Conservation (phyloP, 2,797 vertebrate species). For the Malacoctenus gilli region DNA sequence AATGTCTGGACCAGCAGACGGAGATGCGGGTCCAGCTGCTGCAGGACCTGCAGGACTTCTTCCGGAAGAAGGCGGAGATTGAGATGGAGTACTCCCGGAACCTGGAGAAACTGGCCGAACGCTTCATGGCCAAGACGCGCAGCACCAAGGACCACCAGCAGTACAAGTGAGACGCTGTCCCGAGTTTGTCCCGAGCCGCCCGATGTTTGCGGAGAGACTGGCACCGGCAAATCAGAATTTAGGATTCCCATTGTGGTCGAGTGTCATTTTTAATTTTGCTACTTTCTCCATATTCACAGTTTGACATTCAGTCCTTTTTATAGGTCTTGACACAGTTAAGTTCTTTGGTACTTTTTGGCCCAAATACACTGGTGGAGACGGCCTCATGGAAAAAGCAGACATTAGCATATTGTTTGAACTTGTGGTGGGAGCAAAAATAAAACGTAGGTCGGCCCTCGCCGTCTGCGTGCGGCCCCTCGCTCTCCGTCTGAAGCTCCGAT, state of each 20-base stretch:
- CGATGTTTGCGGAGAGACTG: too few species aligned
- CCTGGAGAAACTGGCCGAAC: constrained; percentile 95
- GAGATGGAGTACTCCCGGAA: constrained; percentile 98
- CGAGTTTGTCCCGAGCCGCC: background rate
- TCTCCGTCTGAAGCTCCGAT: constrained; percentile 58
- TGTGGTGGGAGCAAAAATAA: constrained; percentile 67
- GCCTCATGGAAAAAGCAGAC: constrained; percentile 56
- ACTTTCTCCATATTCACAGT: too few species aligned
- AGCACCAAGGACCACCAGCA: constrained; percentile 98
- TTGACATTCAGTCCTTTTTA: constrained; percentile 25
- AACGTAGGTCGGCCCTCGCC: constrained; percentile 61
- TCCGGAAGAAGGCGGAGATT: constrained; percentile 98
- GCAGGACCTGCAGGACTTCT: constrained; percentile 98
- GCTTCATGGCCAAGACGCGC: constrained; percentile 99
- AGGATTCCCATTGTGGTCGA: too few species aligned
- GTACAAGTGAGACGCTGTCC: constrained; percentile 84
- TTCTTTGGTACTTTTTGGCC: constrained; percentile 30
- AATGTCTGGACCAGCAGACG: constrained; percentile 98
- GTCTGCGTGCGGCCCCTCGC: constrained; percentile 67
- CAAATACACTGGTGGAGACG: constrained; percentile 44
- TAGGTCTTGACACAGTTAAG: constrained; percentile 42
- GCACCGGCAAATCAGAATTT: too few species aligned
- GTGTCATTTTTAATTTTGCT: too few species aligned
- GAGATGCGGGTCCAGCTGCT: constrained; percentile 97
- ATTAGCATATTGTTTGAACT: constrained; percentile 75